phyloP scores from a whole-genome alignment of 2,113 vertebrate genomes.

The Aspiorhynchus laticeps region DNA sequence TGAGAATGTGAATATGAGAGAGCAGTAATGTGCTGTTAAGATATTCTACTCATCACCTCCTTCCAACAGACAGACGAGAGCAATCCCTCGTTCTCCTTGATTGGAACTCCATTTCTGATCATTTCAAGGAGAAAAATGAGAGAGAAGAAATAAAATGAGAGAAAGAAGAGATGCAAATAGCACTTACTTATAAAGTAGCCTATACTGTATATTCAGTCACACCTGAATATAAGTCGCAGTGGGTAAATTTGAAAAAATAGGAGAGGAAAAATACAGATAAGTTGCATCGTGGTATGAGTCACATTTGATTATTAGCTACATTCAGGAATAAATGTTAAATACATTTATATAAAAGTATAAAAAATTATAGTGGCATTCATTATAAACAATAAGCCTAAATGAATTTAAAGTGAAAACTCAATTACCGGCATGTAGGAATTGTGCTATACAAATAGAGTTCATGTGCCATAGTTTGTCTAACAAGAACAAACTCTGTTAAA shows the following conservation, averaged over 20 bases:
- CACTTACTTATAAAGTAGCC: neutral
- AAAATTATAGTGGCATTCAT: neutral
- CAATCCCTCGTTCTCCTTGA: conserved; percentile 18
- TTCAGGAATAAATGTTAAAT: neutral
- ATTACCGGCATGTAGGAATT: neutral
- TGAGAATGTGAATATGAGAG: conserved; percentile 21
- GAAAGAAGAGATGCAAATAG: neutral
- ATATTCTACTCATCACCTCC: conserved; percentile 18
- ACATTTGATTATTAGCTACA: neutral
- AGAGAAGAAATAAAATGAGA: neutral
- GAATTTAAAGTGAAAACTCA: neutral
- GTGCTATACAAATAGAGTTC: neutral
- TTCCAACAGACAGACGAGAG: conserved; percentile 1
- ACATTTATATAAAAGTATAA: neutral
- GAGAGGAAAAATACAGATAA: neutral
- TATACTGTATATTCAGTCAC: neutral
- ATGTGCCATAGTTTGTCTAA: neutral
- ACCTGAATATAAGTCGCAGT: neutral
- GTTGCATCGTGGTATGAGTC: neutral
- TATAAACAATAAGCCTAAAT: neutral
- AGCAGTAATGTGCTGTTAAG: conserved; percentile 18
- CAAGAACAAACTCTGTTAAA: neutral
- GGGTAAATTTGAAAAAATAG: neutral
- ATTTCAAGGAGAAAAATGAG: neutral
- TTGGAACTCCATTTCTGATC: conserved; percentile 32